These are phyloP conservation scores for Acanthochromis polyacanthus DNA, from an alignment of 2,113 vertebrate genomes.

Conservation along the genomic window DNA sequence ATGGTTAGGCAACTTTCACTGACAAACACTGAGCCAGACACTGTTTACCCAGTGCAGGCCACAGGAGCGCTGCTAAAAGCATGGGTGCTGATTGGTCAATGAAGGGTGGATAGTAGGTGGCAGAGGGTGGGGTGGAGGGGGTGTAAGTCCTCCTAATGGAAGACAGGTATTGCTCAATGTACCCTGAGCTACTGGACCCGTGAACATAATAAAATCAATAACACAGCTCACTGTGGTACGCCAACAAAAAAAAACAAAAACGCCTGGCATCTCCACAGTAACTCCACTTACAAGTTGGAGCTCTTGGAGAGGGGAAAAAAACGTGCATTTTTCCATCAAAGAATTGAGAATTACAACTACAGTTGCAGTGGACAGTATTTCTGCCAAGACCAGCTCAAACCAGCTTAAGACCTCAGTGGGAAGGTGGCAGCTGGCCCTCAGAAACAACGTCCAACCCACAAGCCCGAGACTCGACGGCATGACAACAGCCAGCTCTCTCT, in stretches of 20 bases:
- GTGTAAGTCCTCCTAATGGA: slow-evolving; percentile 75
- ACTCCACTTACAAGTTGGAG: slow-evolving; percentile 34
- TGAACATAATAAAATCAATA: slow-evolving; percentile 69
- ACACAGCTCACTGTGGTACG: slow-evolving; percentile 22
- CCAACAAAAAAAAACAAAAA: slow-evolving; percentile 24
- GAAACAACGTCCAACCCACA: slow-evolving; percentile 38
- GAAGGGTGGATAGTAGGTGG: slow-evolving; percentile 69
- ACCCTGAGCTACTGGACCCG: slow-evolving; percentile 64
- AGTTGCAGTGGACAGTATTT: slow-evolving; percentile 25
- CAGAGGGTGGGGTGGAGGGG: slow-evolving; percentile 22
- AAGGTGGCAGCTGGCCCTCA: slow-evolving; percentile 76
- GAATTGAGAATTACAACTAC: slow-evolving; percentile 14
- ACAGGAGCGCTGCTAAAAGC: slow-evolving; percentile 84
- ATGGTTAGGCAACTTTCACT: slow-evolving; percentile 84
- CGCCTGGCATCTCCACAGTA: slow-evolving; percentile 42
- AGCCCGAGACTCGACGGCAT: slow-evolving; percentile 35
- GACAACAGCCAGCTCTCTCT: slow-evolving; percentile 52
- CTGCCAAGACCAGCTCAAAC: slow-evolving; percentile 71
- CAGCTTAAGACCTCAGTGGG: slow-evolving; percentile 71
- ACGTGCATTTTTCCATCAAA: slow-evolving; percentile 30
- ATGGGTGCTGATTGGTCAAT: slow-evolving; percentile 83
- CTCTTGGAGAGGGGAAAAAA: slow-evolving; percentile 9
- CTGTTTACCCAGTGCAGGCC: slow-evolving; percentile 83
- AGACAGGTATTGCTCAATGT: slow-evolving; percentile 80
- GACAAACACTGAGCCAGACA: slow-evolving; percentile 85